A percentile compares a stretch with the other conserved stretches of the same genome.
phyloP scores from a whole-genome alignment of 2,113 vertebrate species.

The Lichenostomus cassidix region DNA sequence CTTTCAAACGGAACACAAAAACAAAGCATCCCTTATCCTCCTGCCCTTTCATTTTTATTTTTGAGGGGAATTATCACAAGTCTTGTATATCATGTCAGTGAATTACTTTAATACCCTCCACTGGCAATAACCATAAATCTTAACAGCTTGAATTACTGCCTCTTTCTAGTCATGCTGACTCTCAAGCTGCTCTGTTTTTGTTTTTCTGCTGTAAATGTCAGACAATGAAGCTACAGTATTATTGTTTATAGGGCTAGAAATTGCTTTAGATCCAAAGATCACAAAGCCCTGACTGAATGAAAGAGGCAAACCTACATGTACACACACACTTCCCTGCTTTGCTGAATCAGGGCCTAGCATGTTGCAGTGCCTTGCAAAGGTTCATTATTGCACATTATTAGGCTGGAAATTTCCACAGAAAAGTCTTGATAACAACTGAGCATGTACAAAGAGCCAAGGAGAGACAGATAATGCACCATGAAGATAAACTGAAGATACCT shows the following conservation, averaged over 20 bases:
- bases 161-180: constrained; percentile 35
- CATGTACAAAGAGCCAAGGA: not conserved
- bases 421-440: not conserved
- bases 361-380: not conserved
- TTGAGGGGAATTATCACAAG: not conserved
- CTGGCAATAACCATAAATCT: constrained; percentile 23
- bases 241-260: not conserved
- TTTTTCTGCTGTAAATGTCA: constrained; percentile 10
- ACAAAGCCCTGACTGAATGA: not conserved
- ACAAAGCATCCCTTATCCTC: not conserved
- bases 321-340: not conserved
- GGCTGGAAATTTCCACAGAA: not conserved
- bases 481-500: not conserved
- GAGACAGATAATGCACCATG: not conserved
- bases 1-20: not conserved
- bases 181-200: constrained; percentile 46
- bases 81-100: not conserved
- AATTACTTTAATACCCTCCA: not conserved
- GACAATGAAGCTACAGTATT: not conserved
- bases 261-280: not conserved
- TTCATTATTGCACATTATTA: not conserved
- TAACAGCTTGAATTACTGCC: constrained; percentile 35
- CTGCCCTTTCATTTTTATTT: not conserved
- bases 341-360: not conserved
- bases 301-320: not conserved